Evolutionary conservation across 2,888 invertebrate genomes (phyloP).

Genomic region (Platycheirus albimanus): DNA sequence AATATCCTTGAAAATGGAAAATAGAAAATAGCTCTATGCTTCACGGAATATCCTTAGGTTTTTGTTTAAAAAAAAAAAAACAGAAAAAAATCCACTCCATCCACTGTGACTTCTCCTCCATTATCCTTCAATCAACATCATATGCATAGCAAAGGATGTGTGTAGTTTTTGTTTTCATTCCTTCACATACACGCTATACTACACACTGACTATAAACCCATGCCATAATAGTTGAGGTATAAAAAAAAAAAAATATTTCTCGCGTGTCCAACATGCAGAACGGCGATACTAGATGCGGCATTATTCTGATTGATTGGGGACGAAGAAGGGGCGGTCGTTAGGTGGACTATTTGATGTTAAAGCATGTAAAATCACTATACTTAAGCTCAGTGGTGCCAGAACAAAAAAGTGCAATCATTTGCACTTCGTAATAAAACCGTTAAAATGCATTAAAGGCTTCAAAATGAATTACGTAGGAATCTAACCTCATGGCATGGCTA

Average conservation of each 20-base stretch:
- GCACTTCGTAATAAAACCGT: too few relatives aligned
- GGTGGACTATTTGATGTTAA: not conserved
- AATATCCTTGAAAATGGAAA: slow-evolving; percentile 72
- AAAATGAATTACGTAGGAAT: too few relatives aligned
- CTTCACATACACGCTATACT: not conserved
- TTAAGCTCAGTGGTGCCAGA: slow-evolving; percentile 23
- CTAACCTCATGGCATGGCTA: too few relatives aligned
- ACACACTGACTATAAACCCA: slow-evolving; percentile 1
- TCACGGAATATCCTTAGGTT: slow-evolving; percentile 67
- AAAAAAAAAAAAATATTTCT: slow-evolving; percentile 42
- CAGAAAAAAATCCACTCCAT: not conserved
- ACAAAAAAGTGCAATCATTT: not conserved
- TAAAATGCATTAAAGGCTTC: too few relatives aligned
- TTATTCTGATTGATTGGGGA: slow-evolving; percentile 67
- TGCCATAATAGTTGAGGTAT: slow-evolving; percentile 25
- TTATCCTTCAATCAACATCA: slow-evolving; percentile 73
- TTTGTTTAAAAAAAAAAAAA: slow-evolving; percentile 35
- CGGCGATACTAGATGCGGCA: slow-evolving; percentile 66
- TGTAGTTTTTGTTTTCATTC: not conserved
- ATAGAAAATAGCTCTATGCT: slow-evolving; percentile 62
- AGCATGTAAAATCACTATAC: not conserved
- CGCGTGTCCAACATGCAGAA: slow-evolving; percentile 69
- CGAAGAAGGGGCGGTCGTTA: slow-evolving; percentile 16
- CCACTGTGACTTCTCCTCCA: slow-evolving; percentile 59
- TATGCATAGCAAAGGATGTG: slow-evolving; percentile 52